phyloP scores from a whole-genome alignment of 2,113 vertebrate genomes.

The Xerus inauris region DNA sequence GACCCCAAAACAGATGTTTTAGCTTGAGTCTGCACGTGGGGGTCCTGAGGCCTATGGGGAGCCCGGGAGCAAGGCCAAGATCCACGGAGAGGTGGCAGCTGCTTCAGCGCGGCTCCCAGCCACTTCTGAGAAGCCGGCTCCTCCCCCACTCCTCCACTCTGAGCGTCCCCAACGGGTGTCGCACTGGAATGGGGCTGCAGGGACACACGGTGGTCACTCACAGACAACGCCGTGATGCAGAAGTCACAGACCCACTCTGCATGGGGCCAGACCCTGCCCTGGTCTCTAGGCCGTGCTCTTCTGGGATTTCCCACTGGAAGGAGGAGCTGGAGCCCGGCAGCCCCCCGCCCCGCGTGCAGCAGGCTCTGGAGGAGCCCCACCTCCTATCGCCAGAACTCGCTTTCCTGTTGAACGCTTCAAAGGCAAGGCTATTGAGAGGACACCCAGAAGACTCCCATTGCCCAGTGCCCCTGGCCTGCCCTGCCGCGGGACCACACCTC shows the following conservation, averaged over 20 bases:
- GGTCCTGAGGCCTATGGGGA: not conserved
- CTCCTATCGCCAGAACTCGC: not conserved
- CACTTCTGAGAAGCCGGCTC: not conserved
- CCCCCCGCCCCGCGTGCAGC: not conserved
- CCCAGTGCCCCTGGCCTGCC: too few species aligned
- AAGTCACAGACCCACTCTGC: not conserved
- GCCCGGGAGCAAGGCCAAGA: not conserved
- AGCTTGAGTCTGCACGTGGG: not conserved
- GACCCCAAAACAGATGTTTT: not conserved
- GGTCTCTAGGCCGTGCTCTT: not conserved
- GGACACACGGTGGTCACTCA: not conserved
- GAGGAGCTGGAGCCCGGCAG: too few species aligned
- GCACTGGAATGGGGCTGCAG: not conserved
- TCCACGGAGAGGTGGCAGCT: not conserved
- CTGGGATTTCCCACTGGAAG: too few species aligned
- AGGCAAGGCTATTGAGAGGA: not conserved
- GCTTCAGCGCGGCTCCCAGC: fast-evolving
- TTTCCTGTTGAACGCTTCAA: not conserved
- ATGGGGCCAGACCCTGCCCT: not conserved
- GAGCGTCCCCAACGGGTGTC: too few species aligned
- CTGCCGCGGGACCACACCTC: too few species aligned
- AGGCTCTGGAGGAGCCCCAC: not conserved
- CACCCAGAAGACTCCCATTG: too few species aligned
- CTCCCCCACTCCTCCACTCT: not conserved
- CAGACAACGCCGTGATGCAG: not conserved